Conservation (phyloP, 2,888 invertebrate genomes). For the Lamellibrachia columna region DNA sequence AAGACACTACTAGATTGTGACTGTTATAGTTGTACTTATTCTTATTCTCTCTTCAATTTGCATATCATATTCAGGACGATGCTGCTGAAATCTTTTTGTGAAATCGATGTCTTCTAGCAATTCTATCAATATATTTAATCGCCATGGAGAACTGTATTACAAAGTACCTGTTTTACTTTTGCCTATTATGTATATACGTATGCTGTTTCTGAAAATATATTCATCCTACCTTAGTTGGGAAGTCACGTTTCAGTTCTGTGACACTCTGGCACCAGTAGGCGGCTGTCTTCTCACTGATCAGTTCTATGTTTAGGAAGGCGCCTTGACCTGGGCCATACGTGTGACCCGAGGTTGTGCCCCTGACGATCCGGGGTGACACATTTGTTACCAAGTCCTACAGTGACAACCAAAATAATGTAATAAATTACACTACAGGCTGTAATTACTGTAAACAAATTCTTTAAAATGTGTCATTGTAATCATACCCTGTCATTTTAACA, state of each 20-base stretch:
- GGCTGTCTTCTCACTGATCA: conserved; percentile 95
- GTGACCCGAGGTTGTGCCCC: conserved; percentile 91
- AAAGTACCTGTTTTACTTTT: no score
- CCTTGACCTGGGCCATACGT: conserved; percentile 95
- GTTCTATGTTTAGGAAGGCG: conserved; percentile 95
- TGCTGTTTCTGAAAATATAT: neutral
- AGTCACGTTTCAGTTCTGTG: conserved; percentile 87
- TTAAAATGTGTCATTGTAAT: neutral
- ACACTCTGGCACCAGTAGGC: conserved; percentile 93
- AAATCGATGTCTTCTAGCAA: no score
- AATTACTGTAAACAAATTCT: neutral
- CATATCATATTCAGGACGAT: no score
- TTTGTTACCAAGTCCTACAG: conserved; percentile 90
- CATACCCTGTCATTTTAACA: neutral
- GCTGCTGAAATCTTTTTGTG: no score
- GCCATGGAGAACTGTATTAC: no score
- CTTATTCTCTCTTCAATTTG: no score
- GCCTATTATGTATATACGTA: no score
- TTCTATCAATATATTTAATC: no score
- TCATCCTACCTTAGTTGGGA: conserved; percentile 80
- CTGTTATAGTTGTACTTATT: no score
- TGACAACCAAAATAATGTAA: conserved; percentile 24
- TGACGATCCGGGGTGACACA: conserved; percentile 94
- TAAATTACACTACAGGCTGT: neutral
- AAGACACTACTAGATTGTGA: no score